Conservation (phyloP, 1,140 invertebrate species). For the Mizuhopecten yessoensis region DNA sequence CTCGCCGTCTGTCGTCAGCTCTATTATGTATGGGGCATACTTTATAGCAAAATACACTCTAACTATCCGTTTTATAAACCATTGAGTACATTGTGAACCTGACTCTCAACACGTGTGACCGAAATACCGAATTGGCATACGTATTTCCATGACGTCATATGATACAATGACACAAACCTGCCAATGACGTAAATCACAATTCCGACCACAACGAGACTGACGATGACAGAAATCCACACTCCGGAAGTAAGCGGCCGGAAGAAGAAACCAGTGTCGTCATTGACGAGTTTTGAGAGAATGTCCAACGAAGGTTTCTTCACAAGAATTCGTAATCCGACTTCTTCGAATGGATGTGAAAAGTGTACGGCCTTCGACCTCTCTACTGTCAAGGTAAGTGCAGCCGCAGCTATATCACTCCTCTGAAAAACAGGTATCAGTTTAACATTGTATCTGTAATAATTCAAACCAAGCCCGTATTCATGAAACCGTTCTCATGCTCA, state of each 20-base stretch:
- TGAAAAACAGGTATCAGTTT: slow-evolving; percentile 15
- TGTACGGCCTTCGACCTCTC: slow-evolving; percentile 36
- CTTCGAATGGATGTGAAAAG: slow-evolving; percentile 46
- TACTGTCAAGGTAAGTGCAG: slow-evolving; percentile 43
- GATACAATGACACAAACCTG: background rate
- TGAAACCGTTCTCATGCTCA: too few species aligned
- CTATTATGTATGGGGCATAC: too few species aligned
- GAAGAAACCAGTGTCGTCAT: slow-evolving; percentile 27
- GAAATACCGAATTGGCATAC: too few species aligned
- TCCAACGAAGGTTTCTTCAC: slow-evolving; percentile 36
- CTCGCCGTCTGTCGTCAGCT: too few species aligned
- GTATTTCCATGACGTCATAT: too few species aligned
- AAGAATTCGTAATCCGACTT: slow-evolving; percentile 3
- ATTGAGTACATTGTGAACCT: too few species aligned
- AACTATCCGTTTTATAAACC: too few species aligned
- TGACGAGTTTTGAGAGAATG: background rate
- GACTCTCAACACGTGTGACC: too few species aligned
- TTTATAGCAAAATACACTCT: too few species aligned
- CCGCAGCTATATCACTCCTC: slow-evolving; percentile 51
- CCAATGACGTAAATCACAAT: background rate
- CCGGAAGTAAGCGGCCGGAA: slow-evolving; percentile 33
- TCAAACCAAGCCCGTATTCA: too few species aligned
- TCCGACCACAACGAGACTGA: background rate
- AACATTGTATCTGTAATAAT: too few species aligned
- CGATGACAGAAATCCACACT: slow-evolving; percentile 45